These are phyloP conservation scores for Sycobia sp. DNA, from an alignment of 1,140 invertebrate genomes.

Conservation along the genomic window DNA sequence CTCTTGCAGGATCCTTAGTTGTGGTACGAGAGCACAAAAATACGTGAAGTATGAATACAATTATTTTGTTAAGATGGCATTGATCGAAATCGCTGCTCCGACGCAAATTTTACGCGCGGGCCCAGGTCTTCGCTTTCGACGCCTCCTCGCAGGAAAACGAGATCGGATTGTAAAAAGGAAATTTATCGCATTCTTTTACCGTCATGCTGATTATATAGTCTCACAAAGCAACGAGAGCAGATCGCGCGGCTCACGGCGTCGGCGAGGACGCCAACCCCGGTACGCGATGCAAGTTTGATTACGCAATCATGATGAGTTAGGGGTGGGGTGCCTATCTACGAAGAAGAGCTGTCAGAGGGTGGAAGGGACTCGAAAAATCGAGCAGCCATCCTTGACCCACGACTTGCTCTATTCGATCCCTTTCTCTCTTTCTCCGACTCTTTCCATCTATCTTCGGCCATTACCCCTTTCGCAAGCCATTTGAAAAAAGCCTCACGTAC, in stretches of 20 bases:
- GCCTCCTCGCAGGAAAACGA: conserved; percentile 3
- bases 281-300: conserved; percentile 20
- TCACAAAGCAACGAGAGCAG: conserved; percentile 6
- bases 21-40: too few relatives aligned
- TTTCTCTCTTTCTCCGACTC: conserved; percentile 1
- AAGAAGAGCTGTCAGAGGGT: background rate
- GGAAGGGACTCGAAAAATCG: conserved; percentile 10
- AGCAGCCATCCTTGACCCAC: conserved; percentile 38
- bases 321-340: background rate
- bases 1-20: too few relatives aligned
- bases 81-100: too few relatives aligned
- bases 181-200: conserved; percentile 15
- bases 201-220: conserved; percentile 8
- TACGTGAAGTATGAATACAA: too few relatives aligned
- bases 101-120: too few relatives aligned
- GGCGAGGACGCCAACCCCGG: background rate
- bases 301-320: background rate
- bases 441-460: conserved; percentile 18
- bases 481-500: conserved; percentile 61
- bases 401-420: conserved; percentile 3
- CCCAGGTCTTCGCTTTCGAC: too few relatives aligned
- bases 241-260: too few relatives aligned
- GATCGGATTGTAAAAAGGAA: conserved; percentile 11
- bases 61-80: too few relatives aligned
- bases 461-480: conserved; percentile 44